phyloP scores from a whole-genome alignment of 2,888 invertebrate species.

The Lithosia quadra region DNA sequence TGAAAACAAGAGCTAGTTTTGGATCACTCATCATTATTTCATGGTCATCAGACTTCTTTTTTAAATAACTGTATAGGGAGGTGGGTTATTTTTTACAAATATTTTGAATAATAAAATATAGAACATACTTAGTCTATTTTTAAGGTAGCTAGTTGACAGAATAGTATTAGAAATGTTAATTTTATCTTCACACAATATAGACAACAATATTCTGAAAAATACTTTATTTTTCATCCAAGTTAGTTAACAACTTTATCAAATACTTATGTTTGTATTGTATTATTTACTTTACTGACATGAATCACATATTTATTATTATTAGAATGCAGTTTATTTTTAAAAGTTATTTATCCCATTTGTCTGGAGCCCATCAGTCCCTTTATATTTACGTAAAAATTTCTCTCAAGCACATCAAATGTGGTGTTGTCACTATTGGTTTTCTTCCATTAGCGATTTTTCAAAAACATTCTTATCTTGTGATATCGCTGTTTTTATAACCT shows the following conservation, averaged over 20 bases:
- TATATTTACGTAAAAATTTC: background rate
- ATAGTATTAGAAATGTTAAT: too few species aligned
- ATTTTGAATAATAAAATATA: background rate
- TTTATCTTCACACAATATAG: background rate
- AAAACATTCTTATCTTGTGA: background rate
- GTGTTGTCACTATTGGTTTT: background rate
- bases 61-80: background rate
- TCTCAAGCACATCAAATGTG: background rate
- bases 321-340: background rate
- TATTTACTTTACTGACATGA: too few species aligned
- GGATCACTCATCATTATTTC: too few species aligned
- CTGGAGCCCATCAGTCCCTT: background rate
- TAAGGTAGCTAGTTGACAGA: background rate
- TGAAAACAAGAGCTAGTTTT: too few species aligned
- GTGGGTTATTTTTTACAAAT: too few species aligned
- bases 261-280: too few species aligned
- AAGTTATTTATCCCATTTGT: background rate
- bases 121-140: background rate
- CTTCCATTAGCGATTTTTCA: background rate
- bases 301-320: too few species aligned
- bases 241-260: background rate
- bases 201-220: background rate
- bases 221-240: background rate
- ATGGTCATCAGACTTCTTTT: background rate
- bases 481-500: background rate